Conservation (phyloP, 2,113 vertebrate genomes). For the Trochalopteron elliotii region DNA sequence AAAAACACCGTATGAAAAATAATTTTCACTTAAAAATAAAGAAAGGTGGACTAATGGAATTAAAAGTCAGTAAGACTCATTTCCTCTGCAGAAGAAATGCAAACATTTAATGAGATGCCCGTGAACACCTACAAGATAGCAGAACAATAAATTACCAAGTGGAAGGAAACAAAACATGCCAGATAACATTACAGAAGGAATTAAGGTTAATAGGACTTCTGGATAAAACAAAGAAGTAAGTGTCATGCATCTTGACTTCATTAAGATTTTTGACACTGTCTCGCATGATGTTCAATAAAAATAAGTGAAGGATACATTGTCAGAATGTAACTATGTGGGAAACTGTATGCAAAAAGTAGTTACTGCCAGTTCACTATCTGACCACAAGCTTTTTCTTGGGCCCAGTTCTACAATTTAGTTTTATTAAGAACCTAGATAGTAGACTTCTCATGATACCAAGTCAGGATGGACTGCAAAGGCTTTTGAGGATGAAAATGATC, state of each 20-base stretch:
- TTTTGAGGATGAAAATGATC: neutral
- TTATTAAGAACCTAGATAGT: neutral
- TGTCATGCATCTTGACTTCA: neutral
- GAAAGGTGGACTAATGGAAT: neutral
- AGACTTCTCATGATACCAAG: neutral
- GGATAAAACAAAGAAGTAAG: neutral
- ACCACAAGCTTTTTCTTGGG: neutral
- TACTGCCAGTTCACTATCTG: neutral
- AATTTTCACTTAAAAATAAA: neutral
- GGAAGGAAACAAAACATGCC: neutral
- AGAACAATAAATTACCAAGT: neutral
- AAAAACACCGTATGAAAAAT: neutral
- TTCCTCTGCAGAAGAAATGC: neutral
- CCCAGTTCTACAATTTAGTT: neutral
- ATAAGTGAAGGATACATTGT: neutral
- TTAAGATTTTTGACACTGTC: neutral
- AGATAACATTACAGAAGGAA: neutral
- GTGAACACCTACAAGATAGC: neutral
- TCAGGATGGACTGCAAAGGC: neutral
- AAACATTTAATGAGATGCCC: neutral
- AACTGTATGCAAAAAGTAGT: neutral
- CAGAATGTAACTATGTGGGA: neutral
- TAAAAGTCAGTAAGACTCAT: neutral
- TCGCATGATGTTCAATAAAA: neutral
- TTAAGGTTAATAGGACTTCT: conserved; percentile 1